Percentiles rank a stretch among this genome's conserved stretches.
Conservation (phyloP, 2,797 vertebrate species). For the Gouania willdenowi region DNA sequence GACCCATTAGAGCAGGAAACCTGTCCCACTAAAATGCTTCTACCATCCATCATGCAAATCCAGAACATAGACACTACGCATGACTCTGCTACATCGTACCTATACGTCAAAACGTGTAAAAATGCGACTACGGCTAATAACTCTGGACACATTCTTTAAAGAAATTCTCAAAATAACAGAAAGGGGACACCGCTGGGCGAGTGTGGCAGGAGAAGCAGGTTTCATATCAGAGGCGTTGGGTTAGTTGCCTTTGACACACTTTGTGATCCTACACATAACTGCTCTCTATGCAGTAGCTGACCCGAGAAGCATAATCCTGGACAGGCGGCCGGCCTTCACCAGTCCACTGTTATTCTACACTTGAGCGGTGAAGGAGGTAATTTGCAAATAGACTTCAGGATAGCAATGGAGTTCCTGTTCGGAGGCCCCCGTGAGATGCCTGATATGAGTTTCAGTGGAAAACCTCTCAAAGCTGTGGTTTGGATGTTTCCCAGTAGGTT, state of each 20-base stretch:
- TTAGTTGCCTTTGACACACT: conserved; percentile 53
- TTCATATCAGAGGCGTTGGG: conserved; percentile 42
- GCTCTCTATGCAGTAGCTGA: conserved; percentile 50
- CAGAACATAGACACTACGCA: conserved; percentile 39
- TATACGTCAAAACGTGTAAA: conserved; percentile 54
- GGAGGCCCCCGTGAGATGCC: conserved; percentile 47
- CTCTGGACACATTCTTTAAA: conserved; percentile 55
- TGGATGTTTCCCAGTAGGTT: conserved; percentile 47
- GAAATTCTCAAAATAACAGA: conserved; percentile 46
- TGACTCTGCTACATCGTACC: conserved; percentile 48
- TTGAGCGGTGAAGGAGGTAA: conserved; percentile 36
- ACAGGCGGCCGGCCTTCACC: conserved; percentile 29
- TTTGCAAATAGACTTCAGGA: conserved; percentile 59
- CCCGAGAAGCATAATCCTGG: conserved; percentile 38
- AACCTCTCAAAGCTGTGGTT: conserved; percentile 48
- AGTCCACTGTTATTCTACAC: conserved; percentile 60
- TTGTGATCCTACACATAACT: conserved; percentile 24
- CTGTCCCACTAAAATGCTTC: conserved; percentile 57
- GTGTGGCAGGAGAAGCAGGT: conserved; percentile 44
- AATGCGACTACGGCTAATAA: conserved; percentile 61
- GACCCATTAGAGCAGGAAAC: conserved; percentile 72
- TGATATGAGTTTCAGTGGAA: conserved; percentile 54
- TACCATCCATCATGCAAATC: conserved; percentile 78
- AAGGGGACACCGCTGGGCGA: conserved; percentile 54
- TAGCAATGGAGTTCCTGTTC: conserved; percentile 28